Percentiles rank a stretch among this genome's conserved stretches.
Evolutionary conservation across 2,888 invertebrate genomes (phyloP).

Genomic region (Eristalinus sepulchralis): DNA sequence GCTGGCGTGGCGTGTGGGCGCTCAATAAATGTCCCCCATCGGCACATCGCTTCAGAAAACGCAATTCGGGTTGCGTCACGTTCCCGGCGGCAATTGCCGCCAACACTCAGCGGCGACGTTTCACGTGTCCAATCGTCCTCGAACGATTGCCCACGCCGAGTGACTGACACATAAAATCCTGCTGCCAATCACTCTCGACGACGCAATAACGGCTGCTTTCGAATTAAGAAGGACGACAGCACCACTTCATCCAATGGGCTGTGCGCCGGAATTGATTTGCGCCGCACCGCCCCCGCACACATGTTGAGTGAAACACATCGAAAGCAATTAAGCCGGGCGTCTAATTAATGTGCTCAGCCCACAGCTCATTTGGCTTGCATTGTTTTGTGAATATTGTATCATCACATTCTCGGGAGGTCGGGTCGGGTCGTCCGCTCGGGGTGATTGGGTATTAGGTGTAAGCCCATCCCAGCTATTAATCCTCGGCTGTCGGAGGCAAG

Average conservation of each 20-base stretch:
- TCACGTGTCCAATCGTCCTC: not conserved
- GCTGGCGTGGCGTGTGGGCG: not conserved
- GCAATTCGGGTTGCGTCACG: not conserved
- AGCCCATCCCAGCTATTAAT: slow-evolving; percentile 50
- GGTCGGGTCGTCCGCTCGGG: slow-evolving; percentile 15
- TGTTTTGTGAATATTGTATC: slow-evolving; percentile 58
- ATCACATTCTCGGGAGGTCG: not conserved
- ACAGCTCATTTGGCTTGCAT: slow-evolving; percentile 60
- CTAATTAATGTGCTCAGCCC: slow-evolving; percentile 54
- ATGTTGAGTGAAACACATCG: not conserved
- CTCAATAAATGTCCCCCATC: not conserved
- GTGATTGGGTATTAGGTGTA: slow-evolving; percentile 42
- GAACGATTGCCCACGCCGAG: not conserved
- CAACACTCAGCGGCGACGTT: not conserved
- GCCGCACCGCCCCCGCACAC: not conserved
- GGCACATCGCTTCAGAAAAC: not conserved
- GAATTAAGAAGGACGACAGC: not conserved
- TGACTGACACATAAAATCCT: slow-evolving; percentile 11
- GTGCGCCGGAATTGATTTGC: not conserved
- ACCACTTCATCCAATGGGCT: not conserved
- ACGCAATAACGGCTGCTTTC: not conserved
- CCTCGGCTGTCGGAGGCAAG: slow-evolving; percentile 42
- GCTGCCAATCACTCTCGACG: slow-evolving; percentile 2
- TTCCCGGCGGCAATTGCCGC: not conserved
- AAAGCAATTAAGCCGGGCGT: slow-evolving; percentile 54